Base-by-base conservation (phyloP, 2,797 vertebrate species). In the Balearica regulorum region DNA sequence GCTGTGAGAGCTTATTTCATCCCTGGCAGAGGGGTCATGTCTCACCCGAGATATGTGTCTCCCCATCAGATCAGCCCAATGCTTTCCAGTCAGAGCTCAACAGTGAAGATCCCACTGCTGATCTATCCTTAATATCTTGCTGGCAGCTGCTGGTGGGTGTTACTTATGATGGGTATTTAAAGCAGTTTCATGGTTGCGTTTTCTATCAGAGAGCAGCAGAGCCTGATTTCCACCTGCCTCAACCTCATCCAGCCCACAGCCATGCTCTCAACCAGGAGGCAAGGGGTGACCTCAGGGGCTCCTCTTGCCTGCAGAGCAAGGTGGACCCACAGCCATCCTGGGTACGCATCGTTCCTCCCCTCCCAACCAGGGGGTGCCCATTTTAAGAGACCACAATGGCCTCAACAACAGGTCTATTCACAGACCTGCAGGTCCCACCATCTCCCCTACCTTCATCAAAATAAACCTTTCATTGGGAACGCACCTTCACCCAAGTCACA, bases 301-400 rank as follows among this genome's bases (percentile, higher is more conserved):
- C 19, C 61, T 58, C 31, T 64, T n/a, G 19, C 6, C 6, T 5
- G 3, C 8, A 9, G 48, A 77, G 21, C 1, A 0, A 16, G 1
- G 3, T n/a, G 10, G 3, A 58, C 10, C 28, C 3, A 1, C 49
- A 70, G 39, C 20, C 39, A 21, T 28, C 5, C 33, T 0, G 0
- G 7, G 9, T 37, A 8, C 31, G n/a, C 48, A 4, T 11, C 0
- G 0, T 24, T 20, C 39, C 62, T 70, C 16, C 7, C 14, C 6
- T 76, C 51, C 22, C 31, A 19, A 13, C 10, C 26, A 58, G 69
- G 0, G 0, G 16, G 14, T 53, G 11, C 13, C 13, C 22, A 19
- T 18, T 49, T 60, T 13, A 9, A 87, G 20, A 75, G 12, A 62
- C 20, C 9, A 28, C 58, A 48, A 13, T 10, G 9, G 5, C 41